Conservation (phyloP, 1,140 invertebrate species). For the Eulimnadia texana region DNA sequence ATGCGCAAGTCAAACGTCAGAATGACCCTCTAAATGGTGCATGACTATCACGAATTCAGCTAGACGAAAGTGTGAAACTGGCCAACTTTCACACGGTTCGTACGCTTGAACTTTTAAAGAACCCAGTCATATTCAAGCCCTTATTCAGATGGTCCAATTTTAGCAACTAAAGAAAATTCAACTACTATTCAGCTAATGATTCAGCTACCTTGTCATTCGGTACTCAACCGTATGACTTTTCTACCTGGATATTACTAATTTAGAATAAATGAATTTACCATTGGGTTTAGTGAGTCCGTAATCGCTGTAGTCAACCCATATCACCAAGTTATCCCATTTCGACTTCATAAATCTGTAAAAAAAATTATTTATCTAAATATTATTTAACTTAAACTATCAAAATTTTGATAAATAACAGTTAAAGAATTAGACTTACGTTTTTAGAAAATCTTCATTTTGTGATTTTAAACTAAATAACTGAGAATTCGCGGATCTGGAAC, state of each 20-base stretch:
- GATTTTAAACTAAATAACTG: background rate
- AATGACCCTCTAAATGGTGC: too few relatives aligned
- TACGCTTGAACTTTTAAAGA: too few relatives aligned
- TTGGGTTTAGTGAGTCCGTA: background rate
- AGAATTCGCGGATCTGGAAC: background rate
- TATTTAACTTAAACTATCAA: background rate
- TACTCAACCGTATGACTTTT: background rate
- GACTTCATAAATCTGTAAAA: too few relatives aligned
- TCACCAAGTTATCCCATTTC: background rate
- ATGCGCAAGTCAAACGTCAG: too few relatives aligned
- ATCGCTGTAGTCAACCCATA: background rate
- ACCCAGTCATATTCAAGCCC: too few relatives aligned
- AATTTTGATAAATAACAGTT: background rate
- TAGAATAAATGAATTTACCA: background rate
- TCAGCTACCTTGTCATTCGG: background rate
- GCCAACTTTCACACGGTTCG: too few relatives aligned
- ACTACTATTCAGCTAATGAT: too few relatives aligned
- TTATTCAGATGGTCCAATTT: too few relatives aligned
- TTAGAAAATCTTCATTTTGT: background rate
- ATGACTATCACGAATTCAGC: too few relatives aligned
- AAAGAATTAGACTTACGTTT: background rate
- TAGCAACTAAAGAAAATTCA: too few relatives aligned
- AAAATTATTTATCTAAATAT: background rate
- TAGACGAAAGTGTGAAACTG: too few relatives aligned
- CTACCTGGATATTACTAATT: background rate